These are phyloP conservation scores for Bombus confusus DNA, from an alignment of 1,140 invertebrate species.

Conservation along the genomic window DNA sequence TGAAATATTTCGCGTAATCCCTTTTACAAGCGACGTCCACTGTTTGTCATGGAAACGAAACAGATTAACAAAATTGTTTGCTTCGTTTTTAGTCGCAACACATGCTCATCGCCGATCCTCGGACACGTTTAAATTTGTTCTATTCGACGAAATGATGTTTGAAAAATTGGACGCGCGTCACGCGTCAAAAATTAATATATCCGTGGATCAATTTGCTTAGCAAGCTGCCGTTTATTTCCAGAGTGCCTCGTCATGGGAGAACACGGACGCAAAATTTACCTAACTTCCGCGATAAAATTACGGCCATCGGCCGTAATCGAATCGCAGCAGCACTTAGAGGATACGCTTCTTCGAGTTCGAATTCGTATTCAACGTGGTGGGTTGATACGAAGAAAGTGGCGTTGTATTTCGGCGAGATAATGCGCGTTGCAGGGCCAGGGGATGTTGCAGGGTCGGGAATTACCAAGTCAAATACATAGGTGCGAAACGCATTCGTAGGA, in stretches of 20 bases:
- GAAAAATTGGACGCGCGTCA: not conserved
- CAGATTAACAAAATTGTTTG: not conserved
- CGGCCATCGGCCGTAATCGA: not conserved
- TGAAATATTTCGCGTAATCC: constrained; percentile 15
- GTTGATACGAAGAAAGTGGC: not conserved
- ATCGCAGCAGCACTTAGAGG: rapidly evolving
- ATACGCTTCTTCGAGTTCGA: not conserved
- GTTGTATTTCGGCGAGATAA: not conserved
- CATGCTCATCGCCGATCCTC: not conserved
- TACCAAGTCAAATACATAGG: constrained; percentile 47
- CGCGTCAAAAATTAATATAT: not conserved
- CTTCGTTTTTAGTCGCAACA: not conserved
- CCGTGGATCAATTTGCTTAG: too few species aligned
- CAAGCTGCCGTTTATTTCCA: too few species aligned
- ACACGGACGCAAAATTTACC: too few species aligned
- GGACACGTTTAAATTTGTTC: not conserved
- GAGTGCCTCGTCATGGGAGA: too few species aligned
- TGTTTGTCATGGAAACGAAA: not conserved
- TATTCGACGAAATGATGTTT: not conserved
- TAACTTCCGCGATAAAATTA: too few species aligned
- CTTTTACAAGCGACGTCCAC: not conserved
- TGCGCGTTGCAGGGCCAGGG: not conserved
- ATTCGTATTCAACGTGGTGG: not conserved
- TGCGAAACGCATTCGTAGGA: constrained; percentile 52
- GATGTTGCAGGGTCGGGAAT: constrained; percentile 2